Conservation (phyloP, 2,888 invertebrate genomes). For the Phortica magna region DNA sequence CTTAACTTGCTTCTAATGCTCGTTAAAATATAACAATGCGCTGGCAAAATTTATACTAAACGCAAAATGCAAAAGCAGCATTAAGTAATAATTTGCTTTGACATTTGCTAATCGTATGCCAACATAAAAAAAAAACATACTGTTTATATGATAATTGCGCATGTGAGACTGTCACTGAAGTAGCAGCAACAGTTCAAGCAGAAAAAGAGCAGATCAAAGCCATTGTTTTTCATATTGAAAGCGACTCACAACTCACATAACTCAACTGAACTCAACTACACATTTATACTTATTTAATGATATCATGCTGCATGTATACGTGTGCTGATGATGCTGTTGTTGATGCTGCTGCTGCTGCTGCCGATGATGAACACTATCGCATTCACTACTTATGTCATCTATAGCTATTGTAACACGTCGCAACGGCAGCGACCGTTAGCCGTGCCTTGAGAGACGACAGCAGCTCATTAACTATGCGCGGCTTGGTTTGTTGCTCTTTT, state of each 20-base stretch:
- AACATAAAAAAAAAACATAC: neutral
- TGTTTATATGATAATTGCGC: neutral
- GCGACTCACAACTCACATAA: neutral
- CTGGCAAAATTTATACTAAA: neutral
- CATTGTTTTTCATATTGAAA: neutral
- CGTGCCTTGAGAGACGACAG: neutral
- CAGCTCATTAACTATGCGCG: conserved; percentile 26
- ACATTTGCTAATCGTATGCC: conserved; percentile 16
- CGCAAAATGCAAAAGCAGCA: neutral
- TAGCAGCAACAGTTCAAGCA: too few relatives aligned
- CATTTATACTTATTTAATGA: neutral
- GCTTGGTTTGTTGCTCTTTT: conserved; percentile 1
- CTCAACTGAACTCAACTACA: neutral
- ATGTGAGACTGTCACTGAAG: neutral
- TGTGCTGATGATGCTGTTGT: neutral
- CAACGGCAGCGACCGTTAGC: neutral
- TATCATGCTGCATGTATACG: neutral
- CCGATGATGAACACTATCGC: neutral
- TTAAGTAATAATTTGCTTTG: conserved; percentile 5
- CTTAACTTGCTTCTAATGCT: neutral
- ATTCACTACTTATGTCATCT: conserved; percentile 18
- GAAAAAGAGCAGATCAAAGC: neutral
- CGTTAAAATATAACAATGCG: neutral
- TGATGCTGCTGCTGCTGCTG: neutral
- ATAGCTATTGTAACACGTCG: conserved; percentile 12